Evolutionary conservation across 1,140 invertebrate genomes (phyloP), one percentile per base, ranked within the genome.

Genomic region (Aphidius gifuensis): DNA sequence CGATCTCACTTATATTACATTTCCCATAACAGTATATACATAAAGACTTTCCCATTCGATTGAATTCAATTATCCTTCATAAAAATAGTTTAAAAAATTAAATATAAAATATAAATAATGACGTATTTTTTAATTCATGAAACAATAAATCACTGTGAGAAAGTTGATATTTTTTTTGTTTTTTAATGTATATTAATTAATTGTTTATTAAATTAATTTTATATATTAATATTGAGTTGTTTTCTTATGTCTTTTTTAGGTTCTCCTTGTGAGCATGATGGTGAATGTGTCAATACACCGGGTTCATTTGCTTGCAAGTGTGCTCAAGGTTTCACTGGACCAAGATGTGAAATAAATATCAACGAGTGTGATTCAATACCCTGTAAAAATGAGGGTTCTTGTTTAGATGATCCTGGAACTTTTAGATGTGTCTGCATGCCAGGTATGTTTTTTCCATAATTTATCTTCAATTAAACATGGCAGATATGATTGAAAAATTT

Each of bases 361-460:
- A 96, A 97, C 78, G 95, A 98, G 75, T 97, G 94, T 78, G 93
- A 96, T 75, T 93, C 92, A 5, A 93, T 94, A 80, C 94, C 94
- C 0, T 97, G 94, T 79, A 89, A 93, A 70, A 96, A 96, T 76
- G 92, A 96, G 69, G 94, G 94, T 54, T 96, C 93, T 50, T 97
- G 94, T 72, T 82, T 96, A 58, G 94, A 97, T 71, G 93, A 96
- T 82, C 91, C 93, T n/a, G 94, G 94, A 5, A 95, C 92, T 5
- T 96, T 95, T 81, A 83, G 93, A 67, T 97, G 94, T 73, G 92
- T 96, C 71, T 98, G 96, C 78, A 97, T 98, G 94, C 94, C 94
- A 76, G 94, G 94, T 96, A 85, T 87, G 87, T 76, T 47, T 47
- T 39, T 62, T 63, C 45, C 2, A 47, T 40, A 61, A 5, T 38